These are phyloP conservation scores for Hypanus sabinus DNA, from an alignment of 2,113 vertebrate genomes.

Conservation along the genomic window DNA sequence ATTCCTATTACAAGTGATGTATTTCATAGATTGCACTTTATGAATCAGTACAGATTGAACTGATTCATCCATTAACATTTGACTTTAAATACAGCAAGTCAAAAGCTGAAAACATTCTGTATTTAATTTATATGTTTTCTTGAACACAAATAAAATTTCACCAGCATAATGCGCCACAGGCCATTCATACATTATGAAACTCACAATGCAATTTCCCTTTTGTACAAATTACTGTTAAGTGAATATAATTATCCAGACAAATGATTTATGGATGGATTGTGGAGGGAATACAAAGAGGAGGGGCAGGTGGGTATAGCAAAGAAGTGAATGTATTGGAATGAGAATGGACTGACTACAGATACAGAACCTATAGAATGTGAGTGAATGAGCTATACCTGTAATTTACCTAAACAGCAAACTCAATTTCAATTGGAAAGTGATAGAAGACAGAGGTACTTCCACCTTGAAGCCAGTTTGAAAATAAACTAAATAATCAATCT, in stretches of 20 bases:
- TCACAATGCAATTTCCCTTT: conserved; percentile 24
- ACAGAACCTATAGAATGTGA: not conserved
- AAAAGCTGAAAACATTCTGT: conserved; percentile 23
- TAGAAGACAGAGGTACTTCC: not conserved
- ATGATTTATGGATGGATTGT: not conserved
- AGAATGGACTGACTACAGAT: not conserved
- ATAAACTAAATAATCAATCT: not conserved
- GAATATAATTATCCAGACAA: conserved; percentile 30
- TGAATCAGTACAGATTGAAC: conserved; percentile 21
- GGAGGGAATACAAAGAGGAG: not conserved
- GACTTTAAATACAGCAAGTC: conserved; percentile 26
- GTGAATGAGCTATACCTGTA: not conserved
- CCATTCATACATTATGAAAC: conserved; percentile 21
- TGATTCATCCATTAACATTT: not conserved
- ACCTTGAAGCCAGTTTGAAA: not conserved
- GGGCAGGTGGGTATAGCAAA: not conserved
- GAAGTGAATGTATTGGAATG: not conserved
- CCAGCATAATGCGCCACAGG: conserved; percentile 15
- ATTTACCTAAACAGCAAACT: not conserved
- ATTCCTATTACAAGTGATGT: conserved; percentile 32
- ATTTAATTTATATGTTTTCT: conserved; percentile 30
- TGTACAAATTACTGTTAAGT: conserved; percentile 26
- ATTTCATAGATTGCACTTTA: conserved; percentile 22
- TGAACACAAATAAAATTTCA: conserved; percentile 9
- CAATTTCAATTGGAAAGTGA: not conserved